Evolutionary conservation across 2,888 invertebrate genomes (phyloP).

Genomic region (Cryptocephalus primarius): DNA sequence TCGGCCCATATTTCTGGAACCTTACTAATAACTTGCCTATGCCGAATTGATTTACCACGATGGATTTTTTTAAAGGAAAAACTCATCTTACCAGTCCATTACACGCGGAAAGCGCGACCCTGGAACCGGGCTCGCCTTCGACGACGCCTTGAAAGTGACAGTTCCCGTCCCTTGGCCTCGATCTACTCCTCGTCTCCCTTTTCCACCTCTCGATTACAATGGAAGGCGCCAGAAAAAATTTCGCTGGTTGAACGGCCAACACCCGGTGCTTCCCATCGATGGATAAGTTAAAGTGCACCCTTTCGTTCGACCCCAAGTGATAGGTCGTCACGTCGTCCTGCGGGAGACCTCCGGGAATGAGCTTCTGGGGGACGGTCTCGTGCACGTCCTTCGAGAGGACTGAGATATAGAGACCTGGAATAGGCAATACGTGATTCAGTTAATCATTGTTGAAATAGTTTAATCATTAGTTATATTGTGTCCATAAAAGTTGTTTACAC

Average conservation of each 20-base stretch:
- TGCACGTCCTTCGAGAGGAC: constrained; percentile 42
- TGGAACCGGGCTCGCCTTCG: constrained; percentile 56
- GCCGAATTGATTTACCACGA: not conserved
- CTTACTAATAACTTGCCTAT: not conserved
- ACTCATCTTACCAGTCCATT: constrained; percentile 64
- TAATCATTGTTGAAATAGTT: too few species aligned
- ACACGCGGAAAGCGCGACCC: constrained; percentile 70
- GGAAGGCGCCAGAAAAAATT: constrained; percentile 55
- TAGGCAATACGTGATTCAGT: constrained; percentile 2
- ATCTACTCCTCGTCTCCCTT: constrained; percentile 43
- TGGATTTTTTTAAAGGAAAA: not conserved
- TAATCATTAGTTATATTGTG: too few species aligned
- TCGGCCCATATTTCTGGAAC: too few species aligned
- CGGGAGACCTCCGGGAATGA: constrained; percentile 41
- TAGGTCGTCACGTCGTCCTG: constrained; percentile 38
- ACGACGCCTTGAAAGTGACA: constrained; percentile 76
- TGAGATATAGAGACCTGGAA: constrained; percentile 39
- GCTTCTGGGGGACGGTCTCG: constrained; percentile 51
- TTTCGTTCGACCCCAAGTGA: constrained; percentile 38
- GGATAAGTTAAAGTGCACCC: constrained; percentile 41
- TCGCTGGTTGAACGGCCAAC: constrained; percentile 44
- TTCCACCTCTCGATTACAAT: constrained; percentile 62
- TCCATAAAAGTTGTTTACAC: too few species aligned
- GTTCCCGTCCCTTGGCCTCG: constrained; percentile 39
- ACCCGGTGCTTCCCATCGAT: constrained; percentile 33